Evolutionary conservation across 1,140 invertebrate species (phyloP).

Genomic region (Drosophila auraria): DNA sequence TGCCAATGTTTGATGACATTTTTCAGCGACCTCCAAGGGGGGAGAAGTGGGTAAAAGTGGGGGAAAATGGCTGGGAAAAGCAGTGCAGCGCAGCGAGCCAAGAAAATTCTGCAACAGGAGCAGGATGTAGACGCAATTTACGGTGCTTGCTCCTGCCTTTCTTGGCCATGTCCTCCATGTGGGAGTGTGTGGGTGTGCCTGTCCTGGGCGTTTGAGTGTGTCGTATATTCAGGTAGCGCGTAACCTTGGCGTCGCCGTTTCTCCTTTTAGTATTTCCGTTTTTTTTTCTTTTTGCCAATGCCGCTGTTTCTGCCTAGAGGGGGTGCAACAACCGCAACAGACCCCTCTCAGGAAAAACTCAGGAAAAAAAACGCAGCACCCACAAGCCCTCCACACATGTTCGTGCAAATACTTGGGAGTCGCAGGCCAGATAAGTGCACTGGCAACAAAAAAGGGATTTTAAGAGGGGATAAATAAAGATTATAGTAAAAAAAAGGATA

Average conservation of each 20-base stretch:
- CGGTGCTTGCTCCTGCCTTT: slow-evolving; percentile 7
- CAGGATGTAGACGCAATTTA: slow-evolving; percentile 41
- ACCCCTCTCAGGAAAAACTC: background rate
- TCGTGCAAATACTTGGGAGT: slow-evolving; percentile 61
- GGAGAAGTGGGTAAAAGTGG: no score
- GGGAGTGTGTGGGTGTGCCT: background rate
- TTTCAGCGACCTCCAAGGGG: background rate
- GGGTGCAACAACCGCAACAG: slow-evolving; percentile 50
- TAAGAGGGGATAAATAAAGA: background rate
- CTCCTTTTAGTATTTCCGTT: slow-evolving; percentile 6
- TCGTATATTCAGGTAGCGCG: slow-evolving; percentile 32
- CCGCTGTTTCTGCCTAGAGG: slow-evolving; percentile 20
- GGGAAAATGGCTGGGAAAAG: slow-evolving; percentile 1
- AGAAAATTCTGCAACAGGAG: slow-evolving; percentile 48
- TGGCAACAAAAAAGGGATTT: slow-evolving; percentile 1
- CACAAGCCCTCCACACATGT: slow-evolving; percentile 18
- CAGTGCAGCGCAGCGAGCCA: slow-evolving; percentile 35
- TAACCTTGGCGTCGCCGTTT: slow-evolving; percentile 73
- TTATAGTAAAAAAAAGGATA: background rate
- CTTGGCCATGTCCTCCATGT: slow-evolving; percentile 7
- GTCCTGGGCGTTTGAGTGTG: slow-evolving; percentile 37
- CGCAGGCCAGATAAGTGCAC: slow-evolving; percentile 59
- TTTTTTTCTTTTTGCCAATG: slow-evolving; percentile 35
- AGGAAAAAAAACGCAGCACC: slow-evolving; percentile 11
- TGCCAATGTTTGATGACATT: slow-evolving; percentile 13